Percentiles rank a stretch among this genome's conserved stretches.
Conservation (phyloP, 2,797 vertebrate genomes). For the Chiloscyllium punctatum region DNA sequence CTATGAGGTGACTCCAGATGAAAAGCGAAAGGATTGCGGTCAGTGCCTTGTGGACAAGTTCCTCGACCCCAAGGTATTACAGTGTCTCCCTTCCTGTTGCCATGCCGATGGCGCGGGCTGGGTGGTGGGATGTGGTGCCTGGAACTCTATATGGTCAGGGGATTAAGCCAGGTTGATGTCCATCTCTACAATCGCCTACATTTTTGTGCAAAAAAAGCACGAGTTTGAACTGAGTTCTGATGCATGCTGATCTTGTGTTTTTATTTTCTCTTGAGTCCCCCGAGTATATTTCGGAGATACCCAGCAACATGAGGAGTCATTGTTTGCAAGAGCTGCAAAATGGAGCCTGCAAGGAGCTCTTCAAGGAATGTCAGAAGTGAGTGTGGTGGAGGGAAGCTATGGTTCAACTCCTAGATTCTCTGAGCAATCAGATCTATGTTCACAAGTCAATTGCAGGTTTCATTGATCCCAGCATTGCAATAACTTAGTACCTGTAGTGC, state of each 20-base stretch:
- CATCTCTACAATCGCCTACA: not conserved
- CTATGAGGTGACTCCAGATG: constrained; percentile 91
- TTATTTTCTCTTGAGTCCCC: constrained; percentile 63
- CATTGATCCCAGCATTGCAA: not conserved
- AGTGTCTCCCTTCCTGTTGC: not conserved
- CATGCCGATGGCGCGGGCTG: not conserved
- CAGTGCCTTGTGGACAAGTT: constrained; percentile 73
- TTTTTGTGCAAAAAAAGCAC: not conserved
- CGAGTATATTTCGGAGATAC: constrained; percentile 78
- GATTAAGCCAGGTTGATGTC: not conserved
- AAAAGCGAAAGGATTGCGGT: constrained; percentile 82
- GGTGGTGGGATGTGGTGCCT: not conserved
- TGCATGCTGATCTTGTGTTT: constrained; percentile 41
- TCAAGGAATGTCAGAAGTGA: constrained; percentile 90
- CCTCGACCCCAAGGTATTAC: constrained; percentile 73
- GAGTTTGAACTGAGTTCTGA: not conserved
- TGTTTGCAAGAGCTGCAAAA: constrained; percentile 76
- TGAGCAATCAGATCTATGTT: not conserved
- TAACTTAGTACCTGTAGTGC: not conserved
- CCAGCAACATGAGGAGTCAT: constrained; percentile 65
- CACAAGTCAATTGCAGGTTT: not conserved
- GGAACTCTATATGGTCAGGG: not conserved
- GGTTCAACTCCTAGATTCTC: not conserved
- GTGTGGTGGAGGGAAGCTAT: constrained; percentile 41
- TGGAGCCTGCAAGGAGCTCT: constrained; percentile 89